A percentile compares a stretch with the other conserved stretches of the same genome.
phyloP scores from a whole-genome alignment of 2,113 vertebrate genomes.

The Caloenas nicobarica region DNA sequence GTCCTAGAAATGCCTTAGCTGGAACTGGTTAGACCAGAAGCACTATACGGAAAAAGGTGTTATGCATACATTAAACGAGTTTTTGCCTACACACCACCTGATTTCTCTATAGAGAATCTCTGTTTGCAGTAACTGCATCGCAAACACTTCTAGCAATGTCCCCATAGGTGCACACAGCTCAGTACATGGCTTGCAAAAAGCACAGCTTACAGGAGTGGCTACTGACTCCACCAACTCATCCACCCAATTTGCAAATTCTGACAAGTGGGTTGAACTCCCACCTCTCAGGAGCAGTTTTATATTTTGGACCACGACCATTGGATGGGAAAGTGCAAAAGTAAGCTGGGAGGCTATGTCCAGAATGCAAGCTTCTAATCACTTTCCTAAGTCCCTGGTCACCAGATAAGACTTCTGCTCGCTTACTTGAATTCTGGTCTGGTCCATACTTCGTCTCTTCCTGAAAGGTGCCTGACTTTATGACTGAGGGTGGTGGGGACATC shows the following conservation, averaged over 20 bases:
- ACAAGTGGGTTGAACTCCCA: background rate
- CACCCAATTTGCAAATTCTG: background rate
- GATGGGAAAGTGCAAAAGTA: background rate
- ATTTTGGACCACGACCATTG: background rate
- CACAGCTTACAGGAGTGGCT: background rate
- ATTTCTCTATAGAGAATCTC: background rate
- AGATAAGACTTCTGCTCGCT: background rate
- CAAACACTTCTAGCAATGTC: background rate
- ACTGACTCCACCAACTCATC: background rate
- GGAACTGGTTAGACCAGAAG: background rate
- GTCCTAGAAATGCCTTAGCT: background rate
- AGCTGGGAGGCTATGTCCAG: background rate
- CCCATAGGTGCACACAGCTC: background rate
- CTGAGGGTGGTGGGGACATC: accelerated
- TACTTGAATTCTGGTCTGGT: background rate
- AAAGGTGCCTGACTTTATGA: background rate
- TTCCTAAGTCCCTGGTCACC: background rate
- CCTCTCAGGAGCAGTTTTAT: background rate
- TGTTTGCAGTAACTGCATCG: background rate
- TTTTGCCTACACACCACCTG: background rate
- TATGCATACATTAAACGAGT: background rate
- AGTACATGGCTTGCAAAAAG: background rate
- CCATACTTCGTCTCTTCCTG: background rate
- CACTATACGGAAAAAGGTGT: background rate
- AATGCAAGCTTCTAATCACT: background rate